A percentile compares a stretch with the other conserved stretches of the same genome.
Conservation (phyloP, 92 coral and sea anemone species). For the Siderastrea siderea region DNA sequence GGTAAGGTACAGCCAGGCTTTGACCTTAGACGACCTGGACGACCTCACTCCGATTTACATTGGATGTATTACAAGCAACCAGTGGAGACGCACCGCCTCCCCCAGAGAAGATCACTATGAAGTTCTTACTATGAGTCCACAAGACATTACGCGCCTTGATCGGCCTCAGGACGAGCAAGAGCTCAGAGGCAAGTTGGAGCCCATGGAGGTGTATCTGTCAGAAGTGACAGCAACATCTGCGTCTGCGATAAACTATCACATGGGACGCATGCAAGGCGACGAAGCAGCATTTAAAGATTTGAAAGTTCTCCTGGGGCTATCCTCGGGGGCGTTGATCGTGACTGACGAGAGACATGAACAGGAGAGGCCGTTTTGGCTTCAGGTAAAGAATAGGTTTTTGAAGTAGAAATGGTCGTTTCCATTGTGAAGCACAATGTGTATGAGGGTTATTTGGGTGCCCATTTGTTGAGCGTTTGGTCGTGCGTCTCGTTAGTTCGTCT, state of each 20-base stretch:
- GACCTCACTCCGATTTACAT: constrained; percentile 81
- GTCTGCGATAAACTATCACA: constrained; percentile 78
- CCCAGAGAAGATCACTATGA: constrained; percentile 45
- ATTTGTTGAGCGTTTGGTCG: too few species aligned
- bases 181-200: constrained; percentile 62
- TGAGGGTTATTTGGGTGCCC: too few species aligned
- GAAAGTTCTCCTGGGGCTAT: constrained; percentile 58
- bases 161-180: constrained; percentile 52
- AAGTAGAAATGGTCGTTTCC: too few species aligned
- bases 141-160: constrained; percentile 72
- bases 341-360: constrained; percentile 66
- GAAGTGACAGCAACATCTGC: constrained; percentile 90
- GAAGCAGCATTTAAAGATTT: constrained; percentile 46
- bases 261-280: constrained; percentile 56
- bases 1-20: constrained; percentile 40
- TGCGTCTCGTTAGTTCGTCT: too few species aligned
- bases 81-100: constrained; percentile 69
- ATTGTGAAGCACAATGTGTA: too few species aligned
- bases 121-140: constrained; percentile 69
- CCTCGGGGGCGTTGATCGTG: constrained; percentile 85
- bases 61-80: constrained; percentile 76
- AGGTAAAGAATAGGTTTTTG: not conserved
- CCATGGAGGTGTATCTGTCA: constrained; percentile 79
- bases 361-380: constrained; percentile 5
- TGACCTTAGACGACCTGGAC: constrained; percentile 74